phyloP scores from a whole-genome alignment of 2,888 invertebrate genomes.

The Zygogramma bicolorata region DNA sequence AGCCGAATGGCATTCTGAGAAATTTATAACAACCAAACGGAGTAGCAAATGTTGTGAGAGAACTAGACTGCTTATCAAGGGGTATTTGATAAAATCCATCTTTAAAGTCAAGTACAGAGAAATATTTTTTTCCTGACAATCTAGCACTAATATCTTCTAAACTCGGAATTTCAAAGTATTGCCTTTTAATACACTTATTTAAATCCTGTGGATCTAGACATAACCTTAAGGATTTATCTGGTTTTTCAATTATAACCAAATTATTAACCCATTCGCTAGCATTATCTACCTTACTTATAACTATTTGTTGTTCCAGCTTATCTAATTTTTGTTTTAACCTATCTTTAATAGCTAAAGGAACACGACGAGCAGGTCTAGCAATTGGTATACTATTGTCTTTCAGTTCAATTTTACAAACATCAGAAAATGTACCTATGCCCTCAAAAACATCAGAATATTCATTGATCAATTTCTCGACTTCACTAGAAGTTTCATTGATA shows the following conservation, averaged over 20 bases:
- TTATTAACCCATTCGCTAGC: slow-evolving; percentile 5
- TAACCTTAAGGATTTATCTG: background rate
- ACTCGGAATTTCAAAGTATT: too few relatives aligned
- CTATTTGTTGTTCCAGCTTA: background rate
- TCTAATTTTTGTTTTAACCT: slow-evolving; percentile 14
- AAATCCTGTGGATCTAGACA: slow-evolving; percentile 17
- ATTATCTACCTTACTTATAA: too few relatives aligned
- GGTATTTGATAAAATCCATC: too few relatives aligned
- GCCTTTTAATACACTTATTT: slow-evolving; percentile 9
- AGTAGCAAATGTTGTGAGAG: too few relatives aligned
- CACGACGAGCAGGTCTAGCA: slow-evolving; percentile 4
- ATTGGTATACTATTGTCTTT: slow-evolving; percentile 8
- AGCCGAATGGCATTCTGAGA: too few relatives aligned
- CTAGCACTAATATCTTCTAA: background rate
- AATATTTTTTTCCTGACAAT: background rate
- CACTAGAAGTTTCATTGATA: too few relatives aligned
- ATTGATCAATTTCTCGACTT: too few relatives aligned
- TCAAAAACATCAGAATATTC: slow-evolving; percentile 22
- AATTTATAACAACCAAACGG: too few relatives aligned
- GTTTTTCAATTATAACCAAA: too few relatives aligned
- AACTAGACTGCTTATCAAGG: too few relatives aligned
- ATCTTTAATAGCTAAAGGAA: slow-evolving; percentile 12
- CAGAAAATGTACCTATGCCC: slow-evolving; percentile 17
- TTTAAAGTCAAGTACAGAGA: background rate
- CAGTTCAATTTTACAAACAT: too few relatives aligned